Evolutionary conservation across 2,113 vertebrate species (phyloP).

Genomic region (Perca fluviatilis): DNA sequence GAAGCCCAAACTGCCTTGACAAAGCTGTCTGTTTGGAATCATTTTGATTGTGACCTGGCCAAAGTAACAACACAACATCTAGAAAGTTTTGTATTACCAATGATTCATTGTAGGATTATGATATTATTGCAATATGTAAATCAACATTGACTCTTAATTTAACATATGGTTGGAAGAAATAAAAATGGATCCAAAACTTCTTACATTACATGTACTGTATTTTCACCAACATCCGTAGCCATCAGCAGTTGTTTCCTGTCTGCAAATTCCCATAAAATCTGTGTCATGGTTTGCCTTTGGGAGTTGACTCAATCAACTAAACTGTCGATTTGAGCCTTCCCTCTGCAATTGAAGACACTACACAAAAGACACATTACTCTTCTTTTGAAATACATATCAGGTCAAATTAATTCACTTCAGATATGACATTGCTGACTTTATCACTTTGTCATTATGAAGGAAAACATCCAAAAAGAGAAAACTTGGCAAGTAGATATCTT

Average conservation of each 20-base stretch:
- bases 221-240: not conserved
- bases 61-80: no score
- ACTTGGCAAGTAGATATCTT: conserved; percentile 23
- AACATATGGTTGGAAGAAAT: no score
- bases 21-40: no score
- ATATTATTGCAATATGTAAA: no score
- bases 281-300: conserved; percentile 1
- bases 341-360: not conserved
- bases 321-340: not conserved
- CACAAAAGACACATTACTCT: conserved; percentile 24
- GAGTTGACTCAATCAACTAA: conserved; percentile 12
- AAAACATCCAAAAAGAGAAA: conserved; percentile 13
- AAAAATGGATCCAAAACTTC: no score
- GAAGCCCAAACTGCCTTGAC: no score
- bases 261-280: conserved; percentile 12
- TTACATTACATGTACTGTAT: not conserved
- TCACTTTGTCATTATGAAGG: conserved; percentile 3
- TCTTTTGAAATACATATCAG: conserved; percentile 3
- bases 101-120: no score
- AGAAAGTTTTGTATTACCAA: no score
- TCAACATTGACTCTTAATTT: no score
- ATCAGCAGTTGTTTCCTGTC: conserved; percentile 14
- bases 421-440: conserved; percentile 17
- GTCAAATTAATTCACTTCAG: conserved; percentile 22
- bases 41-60: no score